Evolutionary conservation across 2,797 vertebrate species (phyloP).

Genomic region (Mycteria americana): DNA sequence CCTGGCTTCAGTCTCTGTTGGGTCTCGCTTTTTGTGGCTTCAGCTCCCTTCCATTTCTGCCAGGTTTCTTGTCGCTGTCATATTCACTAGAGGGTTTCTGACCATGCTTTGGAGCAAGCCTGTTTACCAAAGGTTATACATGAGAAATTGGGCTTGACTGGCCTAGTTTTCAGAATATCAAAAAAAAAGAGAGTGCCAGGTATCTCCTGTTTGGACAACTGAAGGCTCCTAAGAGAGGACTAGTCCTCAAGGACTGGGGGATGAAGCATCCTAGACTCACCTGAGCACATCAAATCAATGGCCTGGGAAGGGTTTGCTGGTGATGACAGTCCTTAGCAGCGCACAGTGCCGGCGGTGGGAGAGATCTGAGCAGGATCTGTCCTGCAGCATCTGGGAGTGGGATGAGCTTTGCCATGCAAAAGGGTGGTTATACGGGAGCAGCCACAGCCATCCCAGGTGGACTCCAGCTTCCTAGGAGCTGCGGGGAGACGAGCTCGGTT

Average conservation of each 20-base stretch:
- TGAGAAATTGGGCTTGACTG: neutral
- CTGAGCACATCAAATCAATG: neutral
- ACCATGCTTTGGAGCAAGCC: neutral
- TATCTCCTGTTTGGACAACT: neutral
- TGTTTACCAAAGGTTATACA: neutral
- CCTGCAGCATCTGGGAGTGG: neutral
- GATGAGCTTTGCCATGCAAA: neutral
- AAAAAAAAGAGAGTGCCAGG: neutral
- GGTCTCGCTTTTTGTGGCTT: neutral
- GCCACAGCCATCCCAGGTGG: neutral
- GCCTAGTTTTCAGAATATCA: neutral
- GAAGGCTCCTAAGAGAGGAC: neutral
- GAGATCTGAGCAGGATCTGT: neutral
- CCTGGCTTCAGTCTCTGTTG: neutral
- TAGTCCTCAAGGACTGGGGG: neutral
- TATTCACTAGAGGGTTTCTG: neutral
- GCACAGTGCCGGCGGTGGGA: accelerated
- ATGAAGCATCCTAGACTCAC: neutral
- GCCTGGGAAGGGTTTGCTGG: neutral
- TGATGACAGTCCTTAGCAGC: neutral
- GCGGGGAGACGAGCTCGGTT: neutral
- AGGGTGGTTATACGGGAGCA: neutral
- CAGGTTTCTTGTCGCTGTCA: neutral
- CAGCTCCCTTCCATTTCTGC: neutral
- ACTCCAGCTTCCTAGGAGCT: neutral